These are phyloP conservation scores for Sebastes hopkinsi DNA, from an alignment of 2,797 vertebrate species.

Conservation along the genomic window DNA sequence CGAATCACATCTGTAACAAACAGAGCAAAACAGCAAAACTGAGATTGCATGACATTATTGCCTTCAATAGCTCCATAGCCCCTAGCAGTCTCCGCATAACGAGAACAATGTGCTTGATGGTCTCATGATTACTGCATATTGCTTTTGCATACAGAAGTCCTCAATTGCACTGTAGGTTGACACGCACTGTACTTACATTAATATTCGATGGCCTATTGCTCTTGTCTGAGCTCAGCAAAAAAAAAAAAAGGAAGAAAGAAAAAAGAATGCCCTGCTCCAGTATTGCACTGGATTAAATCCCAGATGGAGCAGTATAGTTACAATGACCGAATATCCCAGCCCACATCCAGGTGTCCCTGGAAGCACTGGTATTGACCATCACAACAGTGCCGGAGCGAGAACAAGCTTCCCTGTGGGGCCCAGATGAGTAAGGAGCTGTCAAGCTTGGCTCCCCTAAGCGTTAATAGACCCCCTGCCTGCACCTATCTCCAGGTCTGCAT, in stretches of 20 bases:
- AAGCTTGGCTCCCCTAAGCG: constrained; percentile 71
- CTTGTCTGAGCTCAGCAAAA: constrained; percentile 64
- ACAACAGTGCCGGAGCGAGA: constrained; percentile 68
- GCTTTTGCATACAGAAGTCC: constrained; percentile 45
- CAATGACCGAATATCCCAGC: constrained; percentile 67
- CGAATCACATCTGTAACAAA: constrained; percentile 48
- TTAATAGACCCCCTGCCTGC: constrained; percentile 80
- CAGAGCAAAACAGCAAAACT: constrained; percentile 31
- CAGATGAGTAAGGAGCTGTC: constrained; percentile 80
- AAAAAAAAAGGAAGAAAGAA: neutral
- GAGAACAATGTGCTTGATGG: constrained; percentile 53
- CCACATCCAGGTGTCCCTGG: constrained; percentile 73
- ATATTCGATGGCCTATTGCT: constrained; percentile 54
- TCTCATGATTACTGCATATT: constrained; percentile 62
- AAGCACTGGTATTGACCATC: constrained; percentile 79
- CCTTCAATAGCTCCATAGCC: constrained; percentile 47
- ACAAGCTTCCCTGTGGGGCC: constrained; percentile 77
- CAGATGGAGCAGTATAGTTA: constrained; percentile 59
- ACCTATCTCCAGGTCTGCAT: constrained; percentile 66
- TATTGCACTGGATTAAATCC: constrained; percentile 61
- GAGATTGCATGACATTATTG: constrained; percentile 48
- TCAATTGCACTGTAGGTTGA: constrained; percentile 24
- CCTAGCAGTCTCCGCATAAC: constrained; percentile 45
- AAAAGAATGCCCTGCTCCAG: constrained; percentile 28
- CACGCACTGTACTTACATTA: constrained; percentile 50